phyloP scores from a whole-genome alignment of 2,888 invertebrate species.

The Aspidapion aeneum region DNA sequence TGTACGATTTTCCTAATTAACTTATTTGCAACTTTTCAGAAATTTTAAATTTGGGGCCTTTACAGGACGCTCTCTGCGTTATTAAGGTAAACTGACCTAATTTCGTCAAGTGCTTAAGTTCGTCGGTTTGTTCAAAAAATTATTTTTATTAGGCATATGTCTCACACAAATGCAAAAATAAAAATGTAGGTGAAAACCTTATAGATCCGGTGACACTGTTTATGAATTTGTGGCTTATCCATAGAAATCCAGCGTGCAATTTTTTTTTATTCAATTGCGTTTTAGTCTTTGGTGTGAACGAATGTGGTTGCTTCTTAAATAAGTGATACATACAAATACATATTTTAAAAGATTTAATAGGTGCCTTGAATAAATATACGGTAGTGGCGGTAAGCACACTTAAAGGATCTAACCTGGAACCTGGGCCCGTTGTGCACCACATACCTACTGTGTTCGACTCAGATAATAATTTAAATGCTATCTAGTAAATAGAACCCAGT shows the following conservation, averaged over 20 bases:
- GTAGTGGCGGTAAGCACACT: too few relatives aligned
- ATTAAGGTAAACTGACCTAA: too few relatives aligned
- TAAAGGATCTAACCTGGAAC: too few relatives aligned
- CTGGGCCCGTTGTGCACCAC: too few relatives aligned
- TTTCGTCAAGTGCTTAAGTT: background rate
- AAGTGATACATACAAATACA: background rate
- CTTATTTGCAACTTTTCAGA: too few relatives aligned
- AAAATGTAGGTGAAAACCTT: background rate
- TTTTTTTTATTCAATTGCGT: background rate
- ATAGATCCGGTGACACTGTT: background rate
- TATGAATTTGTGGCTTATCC: background rate
- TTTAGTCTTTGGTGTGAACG: background rate
- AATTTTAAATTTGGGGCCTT: too few relatives aligned
- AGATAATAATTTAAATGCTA: too few relatives aligned
- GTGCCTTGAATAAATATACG: background rate
- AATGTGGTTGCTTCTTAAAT: background rate
- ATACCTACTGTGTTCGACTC: too few relatives aligned
- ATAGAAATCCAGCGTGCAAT: background rate
- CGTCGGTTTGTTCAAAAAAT: background rate
- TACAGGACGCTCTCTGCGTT: too few relatives aligned
- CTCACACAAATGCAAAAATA: background rate
- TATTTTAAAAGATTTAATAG: background rate
- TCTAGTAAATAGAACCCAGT: too few relatives aligned
- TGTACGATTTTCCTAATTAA: too few relatives aligned
- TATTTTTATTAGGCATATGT: background rate